Percentiles rank a stretch among this genome's conserved stretches.
These are phyloP conservation scores for Listrodromus nycthemerus DNA, from an alignment of 2,888 invertebrate species.

Conservation along the genomic window DNA sequence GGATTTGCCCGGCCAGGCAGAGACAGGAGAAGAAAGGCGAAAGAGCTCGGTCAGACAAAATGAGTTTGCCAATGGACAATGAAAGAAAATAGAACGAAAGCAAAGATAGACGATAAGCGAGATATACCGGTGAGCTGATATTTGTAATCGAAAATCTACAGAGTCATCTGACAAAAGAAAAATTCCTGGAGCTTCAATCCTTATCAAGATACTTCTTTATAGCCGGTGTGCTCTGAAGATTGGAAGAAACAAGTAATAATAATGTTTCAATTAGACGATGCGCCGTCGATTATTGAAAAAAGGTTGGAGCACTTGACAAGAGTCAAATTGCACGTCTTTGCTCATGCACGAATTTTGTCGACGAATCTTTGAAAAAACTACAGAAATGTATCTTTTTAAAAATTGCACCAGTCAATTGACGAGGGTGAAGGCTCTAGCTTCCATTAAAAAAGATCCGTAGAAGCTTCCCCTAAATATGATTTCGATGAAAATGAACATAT, in stretches of 20 bases:
- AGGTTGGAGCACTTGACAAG: too few species aligned
- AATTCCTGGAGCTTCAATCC: slow-evolving; percentile 5
- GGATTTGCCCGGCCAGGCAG: slow-evolving; percentile 62
- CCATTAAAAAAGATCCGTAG: too few species aligned
- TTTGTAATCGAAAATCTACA: slow-evolving; percentile 28
- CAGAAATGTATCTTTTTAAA: too few species aligned
- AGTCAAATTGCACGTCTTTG: too few species aligned
- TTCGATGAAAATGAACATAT: not conserved
- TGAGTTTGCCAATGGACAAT: slow-evolving; percentile 49
- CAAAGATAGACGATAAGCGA: not conserved
- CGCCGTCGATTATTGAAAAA: slow-evolving; percentile 8
- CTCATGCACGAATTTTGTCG: too few species aligned
- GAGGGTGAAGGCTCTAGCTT: not conserved
- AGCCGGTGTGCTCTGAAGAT: not conserved
- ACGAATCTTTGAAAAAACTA: not conserved
- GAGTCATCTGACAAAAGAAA: slow-evolving; percentile 19
- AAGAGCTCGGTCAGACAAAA: slow-evolving; percentile 39
- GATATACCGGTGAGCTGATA: not conserved
- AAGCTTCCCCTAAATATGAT: not conserved
- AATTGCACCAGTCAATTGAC: too few species aligned
- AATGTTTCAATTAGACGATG: not conserved
- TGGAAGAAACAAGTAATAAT: not conserved
- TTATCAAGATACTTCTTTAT: slow-evolving; percentile 4
- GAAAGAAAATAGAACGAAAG: slow-evolving; percentile 14
- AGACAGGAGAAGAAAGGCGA: slow-evolving; percentile 26